phyloP scores from a whole-genome alignment of 2,113 vertebrate species.

The Tachuris rubrigastra region DNA sequence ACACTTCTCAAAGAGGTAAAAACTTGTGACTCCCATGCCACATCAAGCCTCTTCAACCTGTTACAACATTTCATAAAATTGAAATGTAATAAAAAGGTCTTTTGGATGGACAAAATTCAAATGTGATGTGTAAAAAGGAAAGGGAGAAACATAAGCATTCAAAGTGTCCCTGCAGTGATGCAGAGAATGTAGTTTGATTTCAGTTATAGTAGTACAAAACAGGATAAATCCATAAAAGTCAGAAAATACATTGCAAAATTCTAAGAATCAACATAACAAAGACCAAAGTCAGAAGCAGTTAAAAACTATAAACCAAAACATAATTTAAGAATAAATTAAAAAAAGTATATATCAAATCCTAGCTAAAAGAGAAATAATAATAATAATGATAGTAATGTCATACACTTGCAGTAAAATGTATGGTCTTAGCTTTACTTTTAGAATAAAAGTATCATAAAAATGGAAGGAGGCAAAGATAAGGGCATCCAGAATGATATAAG shows the following conservation, averaged over 20 bases:
- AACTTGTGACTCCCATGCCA: background rate
- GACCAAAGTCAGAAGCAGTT: background rate
- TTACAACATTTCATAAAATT: background rate
- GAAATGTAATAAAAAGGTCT: background rate
- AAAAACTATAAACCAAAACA: background rate
- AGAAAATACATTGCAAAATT: background rate
- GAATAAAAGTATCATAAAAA: background rate
- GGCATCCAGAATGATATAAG: background rate
- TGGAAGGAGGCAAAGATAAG: background rate
- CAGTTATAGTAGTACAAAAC: background rate
- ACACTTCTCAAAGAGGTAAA: background rate
- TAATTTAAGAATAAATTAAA: background rate
- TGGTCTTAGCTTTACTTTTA: background rate
- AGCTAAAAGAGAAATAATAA: background rate
- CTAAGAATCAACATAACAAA: rapidly evolving
- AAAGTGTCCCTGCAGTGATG: background rate
- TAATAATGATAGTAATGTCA: background rate
- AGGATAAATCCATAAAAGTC: background rate
- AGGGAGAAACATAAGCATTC: background rate
- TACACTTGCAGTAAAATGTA: background rate
- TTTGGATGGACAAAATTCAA: background rate
- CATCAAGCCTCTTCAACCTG: background rate
- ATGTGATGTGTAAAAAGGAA: background rate
- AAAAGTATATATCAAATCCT: background rate
- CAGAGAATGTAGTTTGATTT: background rate